phyloP scores from a whole-genome alignment of 1,140 invertebrate genomes.

The Laupala kohalensis region DNA sequence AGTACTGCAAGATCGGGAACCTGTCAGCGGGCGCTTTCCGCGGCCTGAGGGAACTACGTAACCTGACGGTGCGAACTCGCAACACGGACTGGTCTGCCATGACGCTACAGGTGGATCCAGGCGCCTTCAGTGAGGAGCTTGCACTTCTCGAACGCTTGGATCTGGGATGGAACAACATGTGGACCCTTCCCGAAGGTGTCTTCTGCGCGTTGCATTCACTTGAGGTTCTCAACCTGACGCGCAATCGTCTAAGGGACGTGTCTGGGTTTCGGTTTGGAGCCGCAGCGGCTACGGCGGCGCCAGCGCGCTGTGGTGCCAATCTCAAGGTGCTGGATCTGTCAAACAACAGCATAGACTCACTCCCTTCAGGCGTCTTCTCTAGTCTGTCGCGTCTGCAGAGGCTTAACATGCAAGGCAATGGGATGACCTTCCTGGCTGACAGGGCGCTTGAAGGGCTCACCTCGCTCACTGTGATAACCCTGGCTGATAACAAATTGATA shows the following conservation, averaged over 20 bases:
- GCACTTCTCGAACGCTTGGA: constrained; percentile 63
- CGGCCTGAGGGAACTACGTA: constrained; percentile 63
- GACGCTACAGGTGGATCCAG: constrained; percentile 60
- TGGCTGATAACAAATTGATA: constrained; percentile 68
- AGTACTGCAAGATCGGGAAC: constrained; percentile 81
- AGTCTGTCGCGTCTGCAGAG: constrained; percentile 48
- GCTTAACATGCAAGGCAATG: constrained; percentile 51
- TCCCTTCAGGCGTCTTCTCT: constrained; percentile 62
- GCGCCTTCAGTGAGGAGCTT: constrained; percentile 60
- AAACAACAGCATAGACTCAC: constrained; percentile 64
- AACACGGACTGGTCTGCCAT: constrained; percentile 80
- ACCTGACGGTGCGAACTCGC: constrained; percentile 73
- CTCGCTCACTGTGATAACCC: constrained; percentile 58
- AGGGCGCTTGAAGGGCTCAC: constrained; percentile 65
- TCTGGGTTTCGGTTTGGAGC: constrained; percentile 56
- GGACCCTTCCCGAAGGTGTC: constrained; percentile 64
- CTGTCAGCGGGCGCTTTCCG: constrained; percentile 72
- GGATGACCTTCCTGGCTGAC: constrained; percentile 63
- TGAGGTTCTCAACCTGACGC: constrained; percentile 64
- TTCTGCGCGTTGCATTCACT: constrained; percentile 66
- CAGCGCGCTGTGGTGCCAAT: constrained; percentile 53
- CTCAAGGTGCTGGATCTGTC: constrained; percentile 64
- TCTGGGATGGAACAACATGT: constrained; percentile 77
- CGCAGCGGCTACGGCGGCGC: constrained; percentile 35
- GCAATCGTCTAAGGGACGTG: constrained; percentile 66